phyloP scores from a whole-genome alignment of 2,888 invertebrate genomes.

The Argyra leucocephala region DNA sequence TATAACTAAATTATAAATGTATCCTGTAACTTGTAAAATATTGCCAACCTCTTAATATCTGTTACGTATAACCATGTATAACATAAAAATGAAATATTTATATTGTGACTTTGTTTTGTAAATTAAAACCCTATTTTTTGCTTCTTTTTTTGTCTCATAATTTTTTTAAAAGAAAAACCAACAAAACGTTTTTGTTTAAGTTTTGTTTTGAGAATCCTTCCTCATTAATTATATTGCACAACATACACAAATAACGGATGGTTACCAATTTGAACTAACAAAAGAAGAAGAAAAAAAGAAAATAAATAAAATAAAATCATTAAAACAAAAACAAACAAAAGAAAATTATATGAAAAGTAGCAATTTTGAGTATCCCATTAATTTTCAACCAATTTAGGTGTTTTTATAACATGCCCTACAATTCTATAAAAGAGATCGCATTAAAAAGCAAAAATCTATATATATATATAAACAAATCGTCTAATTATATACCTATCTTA shows the following conservation, averaged over 20 bases:
- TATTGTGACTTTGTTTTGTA: no score
- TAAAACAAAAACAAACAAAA: no score
- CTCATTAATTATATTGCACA: neutral
- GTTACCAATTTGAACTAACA: no score
- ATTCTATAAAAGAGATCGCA: neutral
- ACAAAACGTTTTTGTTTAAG: neutral
- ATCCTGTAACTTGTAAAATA: no score
- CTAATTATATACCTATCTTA: neutral
- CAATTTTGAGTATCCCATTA: neutral
- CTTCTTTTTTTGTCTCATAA: no score
- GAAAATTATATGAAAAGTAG: neutral
- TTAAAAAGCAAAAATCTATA: neutral
- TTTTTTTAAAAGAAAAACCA: neutral
- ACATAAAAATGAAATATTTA: no score
- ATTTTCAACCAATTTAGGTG: neutral
- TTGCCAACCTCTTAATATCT: no score
- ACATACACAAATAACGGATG: neutral
- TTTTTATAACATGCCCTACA: neutral
- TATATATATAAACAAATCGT: no score
- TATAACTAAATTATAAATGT: no score
- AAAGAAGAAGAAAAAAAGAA: neutral
- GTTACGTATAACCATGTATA: no score
- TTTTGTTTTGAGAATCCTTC: neutral
- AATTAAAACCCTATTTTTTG: no score
- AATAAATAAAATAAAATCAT: no score